Conservation (phyloP, 2,888 invertebrate species). For the Philereme vetulata region DNA sequence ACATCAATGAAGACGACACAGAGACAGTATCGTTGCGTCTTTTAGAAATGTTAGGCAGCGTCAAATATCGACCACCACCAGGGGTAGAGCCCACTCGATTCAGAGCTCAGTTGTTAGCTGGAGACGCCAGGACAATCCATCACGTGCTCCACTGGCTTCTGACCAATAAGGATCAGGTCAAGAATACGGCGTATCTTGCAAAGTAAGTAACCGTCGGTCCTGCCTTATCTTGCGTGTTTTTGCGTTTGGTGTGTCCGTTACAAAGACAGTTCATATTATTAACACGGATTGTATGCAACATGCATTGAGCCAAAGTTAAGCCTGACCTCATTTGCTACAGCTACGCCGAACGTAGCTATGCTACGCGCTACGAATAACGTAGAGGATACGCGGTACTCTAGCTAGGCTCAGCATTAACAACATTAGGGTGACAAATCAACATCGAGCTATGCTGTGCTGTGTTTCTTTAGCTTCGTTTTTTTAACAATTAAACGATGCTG, state of each 20-base stretch:
- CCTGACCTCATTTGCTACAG: neutral
- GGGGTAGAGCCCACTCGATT: conserved; percentile 71
- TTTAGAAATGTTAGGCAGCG: conserved; percentile 87
- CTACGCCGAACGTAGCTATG: conserved; percentile 3
- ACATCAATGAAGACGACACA: conserved; percentile 89
- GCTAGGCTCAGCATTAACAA: no score
- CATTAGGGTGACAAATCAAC: no score
- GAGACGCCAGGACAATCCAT: conserved; percentile 89
- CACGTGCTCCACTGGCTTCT: conserved; percentile 92
- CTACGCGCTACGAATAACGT: neutral
- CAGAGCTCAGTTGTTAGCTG: conserved; percentile 78
- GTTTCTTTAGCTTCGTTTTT: neutral
- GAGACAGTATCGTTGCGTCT: conserved; percentile 90
- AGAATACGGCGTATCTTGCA: conserved; percentile 93
- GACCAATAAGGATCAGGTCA: conserved; percentile 87
- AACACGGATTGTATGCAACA: no score
- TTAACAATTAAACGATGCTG: conserved; percentile 4
- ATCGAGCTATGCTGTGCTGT: neutral
- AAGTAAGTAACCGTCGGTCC: conserved; percentile 65
- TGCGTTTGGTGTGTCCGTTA: no score
- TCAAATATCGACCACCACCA: conserved; percentile 90
- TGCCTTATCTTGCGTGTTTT: no score
- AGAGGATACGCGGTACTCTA: neutral
- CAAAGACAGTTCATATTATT: no score
- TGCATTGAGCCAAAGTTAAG: no score